Evolutionary conservation across 2,888 invertebrate species (phyloP), one percentile per base, ranked within the genome.

Genomic region (Corbicula japonica): DNA sequence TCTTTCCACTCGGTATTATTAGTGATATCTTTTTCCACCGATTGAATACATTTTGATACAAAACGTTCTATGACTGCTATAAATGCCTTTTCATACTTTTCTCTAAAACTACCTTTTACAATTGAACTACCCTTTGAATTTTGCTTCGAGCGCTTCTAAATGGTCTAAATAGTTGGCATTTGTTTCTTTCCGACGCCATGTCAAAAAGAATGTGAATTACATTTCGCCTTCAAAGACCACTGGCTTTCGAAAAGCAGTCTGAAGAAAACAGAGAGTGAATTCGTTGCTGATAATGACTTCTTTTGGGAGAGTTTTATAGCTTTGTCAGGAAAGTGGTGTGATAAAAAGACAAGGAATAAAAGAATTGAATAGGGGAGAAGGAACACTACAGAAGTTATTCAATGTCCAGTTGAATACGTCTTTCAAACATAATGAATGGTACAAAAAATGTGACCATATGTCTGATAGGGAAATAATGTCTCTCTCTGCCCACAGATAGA

Each of bases 41-140:
- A 60, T 44, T 78, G 73, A 69, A 78, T 74, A 50, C 70, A 74
- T 56, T 50, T 74, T 74, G 74, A 78, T 78, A 78, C 78, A 74
- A 79, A 78, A 78, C 52, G 65, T 46, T 70, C 44, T 48, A 44
- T 38, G 41, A 38, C 62, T 23, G 32, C 54, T 62, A 34, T 52
- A 63, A 54, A 72, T 62, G 54, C 70, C 76, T 65, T 65, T 76
- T 76, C 70, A 76, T 52, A 62, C 56, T 38, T 41, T 70, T 56
- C 65, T 48, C 73, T 58, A 50, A 73, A 65, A 65, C 54, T 50
- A 54, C 73, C 63, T 73, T 73, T 73, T 60, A 73, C 73, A 73
- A 66, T 28, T 58, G 58, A 58, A 44, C 34, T 62, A 32, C 34
- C 62, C 70, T 70, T 70, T 70, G 69, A 70, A 70, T 56, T 58